Evolutionary conservation across 2,888 invertebrate species (phyloP).

Genomic region (Pollenia labialis): DNA sequence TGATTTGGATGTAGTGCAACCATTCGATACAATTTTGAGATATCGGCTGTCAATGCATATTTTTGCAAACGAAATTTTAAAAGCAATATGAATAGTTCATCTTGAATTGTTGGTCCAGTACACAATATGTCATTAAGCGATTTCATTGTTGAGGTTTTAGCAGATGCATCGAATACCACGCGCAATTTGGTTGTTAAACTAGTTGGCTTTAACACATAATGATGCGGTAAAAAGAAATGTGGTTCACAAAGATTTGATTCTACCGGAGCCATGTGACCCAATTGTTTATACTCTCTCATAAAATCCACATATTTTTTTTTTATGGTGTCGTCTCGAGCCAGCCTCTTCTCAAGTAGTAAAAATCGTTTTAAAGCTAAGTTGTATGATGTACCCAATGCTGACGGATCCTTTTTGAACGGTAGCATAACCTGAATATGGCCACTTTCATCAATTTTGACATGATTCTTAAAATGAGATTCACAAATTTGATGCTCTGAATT

Average conservation of each 20-base stretch:
- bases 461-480: slow-evolving; percentile 10
- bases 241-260: slow-evolving; percentile 36
- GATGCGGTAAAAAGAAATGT: slow-evolving; percentile 65
- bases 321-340: slow-evolving; percentile 4
- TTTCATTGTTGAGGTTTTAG: slow-evolving; percentile 56
- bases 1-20: slow-evolving; percentile 53
- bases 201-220: slow-evolving; percentile 64
- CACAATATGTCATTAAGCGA: slow-evolving; percentile 70
- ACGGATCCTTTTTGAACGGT: slow-evolving; percentile 47
- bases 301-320: slow-evolving; percentile 49
- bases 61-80: slow-evolving; percentile 62
- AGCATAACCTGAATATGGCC: slow-evolving; percentile 42
- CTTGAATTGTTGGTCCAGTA: slow-evolving; percentile 68
- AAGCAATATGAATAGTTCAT: slow-evolving; percentile 53
- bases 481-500: not conserved
- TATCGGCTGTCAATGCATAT: slow-evolving; percentile 67
- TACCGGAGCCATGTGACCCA: slow-evolving; percentile 32
- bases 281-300: slow-evolving; percentile 57
- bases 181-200: slow-evolving; percentile 65
- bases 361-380: slow-evolving; percentile 48
- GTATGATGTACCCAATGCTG: slow-evolving; percentile 43
- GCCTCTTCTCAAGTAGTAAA: slow-evolving; percentile 45
- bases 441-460: not conserved
- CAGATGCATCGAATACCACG: slow-evolving; percentile 66
- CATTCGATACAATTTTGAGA: slow-evolving; percentile 71